Base-by-base conservation (phyloP, 2,113 vertebrate species). In the Ptilorrhoa leucosticta region DNA sequence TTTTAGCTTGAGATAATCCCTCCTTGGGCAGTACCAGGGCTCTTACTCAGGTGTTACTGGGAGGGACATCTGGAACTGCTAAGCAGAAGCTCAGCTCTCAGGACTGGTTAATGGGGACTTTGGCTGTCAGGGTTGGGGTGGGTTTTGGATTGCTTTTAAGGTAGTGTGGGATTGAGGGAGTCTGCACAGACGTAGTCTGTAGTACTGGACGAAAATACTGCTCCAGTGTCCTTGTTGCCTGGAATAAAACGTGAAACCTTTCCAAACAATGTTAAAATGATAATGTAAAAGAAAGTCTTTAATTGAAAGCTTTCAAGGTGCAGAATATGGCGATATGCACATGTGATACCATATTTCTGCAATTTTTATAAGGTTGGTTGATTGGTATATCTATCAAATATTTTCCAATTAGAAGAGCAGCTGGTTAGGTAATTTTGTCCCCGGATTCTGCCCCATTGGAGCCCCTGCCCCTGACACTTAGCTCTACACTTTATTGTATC, bases 381-480 rank as follows among this genome's bases (percentile, higher is more conserved):
- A 15, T 35, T 22, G 31, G 3, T 44, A 4, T 21, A 7, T 21
- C 44, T 31, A 15, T 44, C 2, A 58, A 51, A 51, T 51, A 31
- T 37, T 44, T 6, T 68, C 33, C 44, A 58, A 8, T 44, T 31
- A 68, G 11, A 58, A 27, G 33, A 60, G 31, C 17, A 44, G 14
- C 33, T 58, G 17, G 7, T 58, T 22, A 44, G 22, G 27, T 30
- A 51, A 51, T 58, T 86, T 68, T 22, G 9, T 31, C 7, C 21
- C 44, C 17, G 17, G 14, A 7, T 51, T 58, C 37, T 77, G 27
- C 7, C 37, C n/a, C 51, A 31, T 5, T 57, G 51, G 13, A 57
- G 5, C 4, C 10, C 45, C 20, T 0, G 3, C 10, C 7, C 30
- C 4, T 2, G 4, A 3, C 6, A 66, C 66, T 57, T 42, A 66